Evolutionary conservation across 1,140 invertebrate genomes (phyloP).

Genomic region (Aphelenchoides fujianensis): DNA sequence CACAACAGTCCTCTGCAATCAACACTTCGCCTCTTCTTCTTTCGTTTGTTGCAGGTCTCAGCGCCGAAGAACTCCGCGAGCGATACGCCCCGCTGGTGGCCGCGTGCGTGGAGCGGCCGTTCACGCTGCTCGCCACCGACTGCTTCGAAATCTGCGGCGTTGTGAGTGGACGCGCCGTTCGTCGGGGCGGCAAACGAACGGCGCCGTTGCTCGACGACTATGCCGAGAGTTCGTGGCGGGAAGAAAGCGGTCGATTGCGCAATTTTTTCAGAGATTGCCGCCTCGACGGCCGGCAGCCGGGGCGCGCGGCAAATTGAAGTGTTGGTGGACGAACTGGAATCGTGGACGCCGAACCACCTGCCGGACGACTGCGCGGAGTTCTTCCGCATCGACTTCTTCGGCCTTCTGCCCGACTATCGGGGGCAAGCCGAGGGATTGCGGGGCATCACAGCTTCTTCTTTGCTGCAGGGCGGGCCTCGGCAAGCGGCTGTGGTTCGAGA

Average conservation of each 20-base stretch:
- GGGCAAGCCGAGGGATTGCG: neutral
- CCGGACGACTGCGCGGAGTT: conserved; percentile 11
- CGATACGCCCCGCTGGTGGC: neutral
- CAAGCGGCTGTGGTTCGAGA: conserved; percentile 1
- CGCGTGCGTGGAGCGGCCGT: neutral
- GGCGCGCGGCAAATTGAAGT: neutral
- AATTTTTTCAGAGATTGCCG: neutral
- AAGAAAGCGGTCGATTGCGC: neutral
- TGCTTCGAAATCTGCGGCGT: conserved; percentile 4
- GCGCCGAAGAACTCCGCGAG: neutral
- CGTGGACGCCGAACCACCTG: neutral
- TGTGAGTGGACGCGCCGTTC: neutral
- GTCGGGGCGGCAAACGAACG: neutral
- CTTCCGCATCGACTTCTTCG: conserved; percentile 10
- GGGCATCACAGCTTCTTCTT: neutral
- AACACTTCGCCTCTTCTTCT: too few species aligned
- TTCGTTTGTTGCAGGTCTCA: too few species aligned
- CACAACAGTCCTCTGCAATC: too few species aligned
- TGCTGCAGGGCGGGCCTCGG: neutral
- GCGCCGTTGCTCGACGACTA: neutral
- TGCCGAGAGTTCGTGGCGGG: neutral
- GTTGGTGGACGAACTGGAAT: conserved; percentile 11
- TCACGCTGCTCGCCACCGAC: neutral
- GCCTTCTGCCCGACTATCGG: neutral
- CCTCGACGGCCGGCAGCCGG: neutral